These are phyloP conservation scores for Hemiprocne comata DNA, from an alignment of 2,113 vertebrate genomes.

Conservation along the genomic window DNA sequence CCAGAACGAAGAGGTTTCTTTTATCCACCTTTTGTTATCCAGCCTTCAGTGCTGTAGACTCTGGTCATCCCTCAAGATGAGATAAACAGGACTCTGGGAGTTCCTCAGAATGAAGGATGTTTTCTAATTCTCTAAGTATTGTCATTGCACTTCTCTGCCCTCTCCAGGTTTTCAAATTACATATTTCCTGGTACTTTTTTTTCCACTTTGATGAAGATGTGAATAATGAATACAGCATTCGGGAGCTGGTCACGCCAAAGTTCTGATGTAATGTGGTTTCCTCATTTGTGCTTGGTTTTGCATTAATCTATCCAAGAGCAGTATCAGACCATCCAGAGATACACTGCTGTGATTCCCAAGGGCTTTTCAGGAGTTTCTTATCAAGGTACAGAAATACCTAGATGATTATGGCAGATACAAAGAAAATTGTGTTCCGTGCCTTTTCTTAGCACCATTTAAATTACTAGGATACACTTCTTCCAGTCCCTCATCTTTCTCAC, in stretches of 20 bases:
- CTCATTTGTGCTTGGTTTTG: background rate
- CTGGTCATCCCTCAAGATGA: background rate
- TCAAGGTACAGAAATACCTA: background rate
- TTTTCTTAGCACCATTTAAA: background rate
- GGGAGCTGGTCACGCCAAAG: background rate
- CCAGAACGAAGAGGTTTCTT: background rate
- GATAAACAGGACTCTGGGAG: background rate
- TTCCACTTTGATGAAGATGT: background rate
- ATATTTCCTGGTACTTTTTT: background rate
- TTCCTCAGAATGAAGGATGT: background rate
- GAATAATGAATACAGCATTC: background rate
- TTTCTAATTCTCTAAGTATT: background rate
- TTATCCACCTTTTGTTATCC: background rate
- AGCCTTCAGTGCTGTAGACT: background rate
- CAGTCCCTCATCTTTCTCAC: background rate
- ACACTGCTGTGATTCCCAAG: fast-evolving
- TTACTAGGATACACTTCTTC: background rate
- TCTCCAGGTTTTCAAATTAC: background rate
- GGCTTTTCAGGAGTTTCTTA: background rate
- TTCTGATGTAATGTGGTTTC: background rate
- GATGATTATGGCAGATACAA: background rate
- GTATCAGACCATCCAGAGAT: background rate
- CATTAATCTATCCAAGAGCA: background rate
- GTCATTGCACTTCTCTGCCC: background rate
- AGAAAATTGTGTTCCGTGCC: background rate